Base-by-base conservation (phyloP, 2,888 invertebrate genomes). In the Lithodes maja region DNA sequence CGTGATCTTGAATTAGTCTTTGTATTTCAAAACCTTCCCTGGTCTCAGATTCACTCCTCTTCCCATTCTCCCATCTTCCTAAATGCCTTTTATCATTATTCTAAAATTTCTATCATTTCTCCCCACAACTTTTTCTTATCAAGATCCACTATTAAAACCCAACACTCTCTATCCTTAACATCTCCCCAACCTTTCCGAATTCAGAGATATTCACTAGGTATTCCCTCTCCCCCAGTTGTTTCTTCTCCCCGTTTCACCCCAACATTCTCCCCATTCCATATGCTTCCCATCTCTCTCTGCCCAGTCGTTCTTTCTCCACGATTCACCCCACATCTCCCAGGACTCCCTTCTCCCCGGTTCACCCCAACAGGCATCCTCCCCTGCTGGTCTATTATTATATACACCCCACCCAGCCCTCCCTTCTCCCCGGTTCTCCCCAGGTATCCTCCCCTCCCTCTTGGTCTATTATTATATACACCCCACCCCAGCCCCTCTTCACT, bases 401-500 rank as follows among this genome's bases (percentile, higher is more conserved):
- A 15, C 71, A 15, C 71, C 17, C n/a, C 17, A 9, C n/a, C 71
- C n/a, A 71, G 15, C 71, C 71, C n/a, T 71, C n/a, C n/a, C 71
- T 0, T 71, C 71, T 15, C 15, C 71, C n/a, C 71, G 5, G 7
- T n/a, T 71, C 71, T 71, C n/a, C n/a, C 17, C n/a, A n/a, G 15
- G 3, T 15, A n/a, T n/a, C n/a, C 71, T 71, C 17, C 71, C 17
- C n/a, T n/a, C n/a, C n/a, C 71, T 71, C n/a, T n/a, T n/a, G n/a
- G n/a, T n/a, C n/a, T n/a, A n/a, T n/a, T n/a, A n/a, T n/a, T n/a
- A n/a, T n/a, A n/a, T n/a, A n/a, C n/a, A n/a, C n/a, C n/a, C n/a
- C n/a, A n/a, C n/a, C n/a, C n/a, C n/a, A n/a, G n/a, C n/a, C 17
- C 61, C 78, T 85, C 85, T 79, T 85, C 85, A 85, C 54, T 85